Percentiles rank a stretch among this genome's conserved stretches.
Conservation (phyloP, 2,888 invertebrate genomes). For the Lasioglossum oenotherae region DNA sequence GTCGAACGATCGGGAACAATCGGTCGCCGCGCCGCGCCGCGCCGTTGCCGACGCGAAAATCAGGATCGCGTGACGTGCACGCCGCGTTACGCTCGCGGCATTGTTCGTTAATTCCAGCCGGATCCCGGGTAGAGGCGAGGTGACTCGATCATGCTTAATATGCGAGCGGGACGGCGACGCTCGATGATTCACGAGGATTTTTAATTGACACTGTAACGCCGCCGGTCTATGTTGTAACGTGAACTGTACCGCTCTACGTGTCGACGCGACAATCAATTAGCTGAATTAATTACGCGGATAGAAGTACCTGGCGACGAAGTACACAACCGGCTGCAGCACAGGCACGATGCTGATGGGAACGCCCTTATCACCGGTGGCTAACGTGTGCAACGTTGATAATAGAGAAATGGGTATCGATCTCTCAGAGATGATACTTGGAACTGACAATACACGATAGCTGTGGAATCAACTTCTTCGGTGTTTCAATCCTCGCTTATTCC, state of each 20-base stretch:
- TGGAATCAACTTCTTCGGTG: neutral
- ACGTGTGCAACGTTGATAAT: neutral
- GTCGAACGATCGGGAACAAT: slow-evolving; percentile 16
- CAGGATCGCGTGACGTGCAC: neutral
- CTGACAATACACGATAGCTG: neutral
- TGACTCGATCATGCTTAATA: slow-evolving; percentile 33
- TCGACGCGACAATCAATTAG: slow-evolving; percentile 52
- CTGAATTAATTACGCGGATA: slow-evolving; percentile 48
- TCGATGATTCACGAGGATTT: slow-evolving; percentile 57
- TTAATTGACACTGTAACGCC: slow-evolving; percentile 48
- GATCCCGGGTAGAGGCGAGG: neutral
- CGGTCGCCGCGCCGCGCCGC: neutral
- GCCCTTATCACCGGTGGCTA: neutral
- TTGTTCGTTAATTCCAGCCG: slow-evolving; percentile 21
- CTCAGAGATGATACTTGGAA: neutral
- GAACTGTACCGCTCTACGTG: slow-evolving; percentile 31
- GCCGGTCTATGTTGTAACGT: slow-evolving; percentile 30
- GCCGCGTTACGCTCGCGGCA: neutral
- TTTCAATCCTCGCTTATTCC: neutral
- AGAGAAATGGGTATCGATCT: neutral
- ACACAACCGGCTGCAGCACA: slow-evolving; percentile 24
- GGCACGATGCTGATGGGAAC: neutral
- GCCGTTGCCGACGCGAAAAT: neutral
- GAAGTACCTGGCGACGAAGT: slow-evolving; percentile 45
- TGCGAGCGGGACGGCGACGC: slow-evolving; percentile 11